Evolutionary conservation across 2,797 vertebrate genomes (phyloP), one percentile per base, ranked within the genome.

Genomic region (Sitta carolinensis): DNA sequence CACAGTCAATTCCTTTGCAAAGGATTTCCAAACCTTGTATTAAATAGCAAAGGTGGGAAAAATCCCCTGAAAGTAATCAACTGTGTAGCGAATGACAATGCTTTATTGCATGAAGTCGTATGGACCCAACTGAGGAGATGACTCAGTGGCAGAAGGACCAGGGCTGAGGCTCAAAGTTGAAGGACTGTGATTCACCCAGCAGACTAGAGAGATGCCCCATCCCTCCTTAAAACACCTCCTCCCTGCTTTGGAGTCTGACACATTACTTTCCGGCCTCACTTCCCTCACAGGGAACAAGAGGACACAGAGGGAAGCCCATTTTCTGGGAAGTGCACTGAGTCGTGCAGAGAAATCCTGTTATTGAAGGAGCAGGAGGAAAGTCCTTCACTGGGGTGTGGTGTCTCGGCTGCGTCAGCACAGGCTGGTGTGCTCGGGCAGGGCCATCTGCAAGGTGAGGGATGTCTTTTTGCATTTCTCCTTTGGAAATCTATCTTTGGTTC

Each of bases 391-490:
- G 6, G 27, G 13, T 1, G 0, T 2, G 6, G 10, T 27, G 51
- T 30, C 25, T 30, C 0, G 0, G 17, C 27, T 23, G 4, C 1
- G 0, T 8, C 47, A 5, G 7, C 0, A 1, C 8, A 2, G 43
- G 4, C 9, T 1, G 0, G 7, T 4, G 4, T 2, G 29, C 63
- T 61, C 1, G 3, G 32, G 5, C 34, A 36, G 5, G 18, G 22
- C 22, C 40, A 9, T 43, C 11, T 1, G 1, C 6, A 13, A 78
- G 23, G 30, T n/a, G 22, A 32, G 22, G 2, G 55, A n/a, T 5
- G 13, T 6, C 27, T 74, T 62, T 42, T 66, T 30, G 10, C 6
- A 3, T 29, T 62, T 55, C 36, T 72, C 34, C 36, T 68, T 55
- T 13, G 70, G 36, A 73, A 82, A 76, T 5, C 12, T 16, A 32